Evolutionary conservation across 2,797 vertebrate genomes (phyloP).

Genomic region (Galagoides demidoff): DNA sequence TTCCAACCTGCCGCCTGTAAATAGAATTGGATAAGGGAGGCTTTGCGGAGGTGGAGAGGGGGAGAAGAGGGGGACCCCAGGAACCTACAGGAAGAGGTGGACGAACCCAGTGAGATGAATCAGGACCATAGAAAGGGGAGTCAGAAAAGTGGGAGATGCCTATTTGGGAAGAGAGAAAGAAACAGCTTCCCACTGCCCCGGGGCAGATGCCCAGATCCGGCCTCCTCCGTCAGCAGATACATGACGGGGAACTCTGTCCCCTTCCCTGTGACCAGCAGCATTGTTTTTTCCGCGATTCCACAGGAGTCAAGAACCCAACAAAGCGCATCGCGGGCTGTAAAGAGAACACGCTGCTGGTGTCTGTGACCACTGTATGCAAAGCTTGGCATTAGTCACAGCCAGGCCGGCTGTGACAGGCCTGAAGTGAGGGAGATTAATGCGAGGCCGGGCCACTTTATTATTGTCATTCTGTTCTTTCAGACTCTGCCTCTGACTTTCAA

Average conservation of each 20-base stretch:
- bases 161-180: neutral
- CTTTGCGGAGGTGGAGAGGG: neutral
- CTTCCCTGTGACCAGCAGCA: slow-evolving; percentile 83
- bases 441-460: slow-evolving; percentile 97
- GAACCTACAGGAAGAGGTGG: neutral
- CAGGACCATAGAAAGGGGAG: neutral
- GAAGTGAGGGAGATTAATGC: slow-evolving; percentile 99
- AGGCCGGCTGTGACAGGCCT: slow-evolving; percentile 95
- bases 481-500: slow-evolving; percentile 96
- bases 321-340: slow-evolving; percentile 87
- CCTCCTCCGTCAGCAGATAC: slow-evolving; percentile 80
- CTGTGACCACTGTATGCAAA: slow-evolving; percentile 99
- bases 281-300: slow-evolving; percentile 85
- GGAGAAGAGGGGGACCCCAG: neutral
- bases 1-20: neutral
- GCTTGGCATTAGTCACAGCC: slow-evolving; percentile 99
- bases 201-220: slow-evolving; percentile 22
- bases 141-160: neutral
- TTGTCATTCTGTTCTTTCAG: slow-evolving; percentile 97
- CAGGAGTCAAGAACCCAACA: slow-evolving; percentile 90
- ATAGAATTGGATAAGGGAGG: neutral
- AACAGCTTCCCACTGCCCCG: slow-evolving; percentile 10
- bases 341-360: slow-evolving; percentile 90
- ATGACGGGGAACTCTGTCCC: slow-evolving; percentile 84
- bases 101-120: accelerated